Base-by-base conservation (phyloP, 1,140 invertebrate genomes). In the Eriocheir sinensis region DNA sequence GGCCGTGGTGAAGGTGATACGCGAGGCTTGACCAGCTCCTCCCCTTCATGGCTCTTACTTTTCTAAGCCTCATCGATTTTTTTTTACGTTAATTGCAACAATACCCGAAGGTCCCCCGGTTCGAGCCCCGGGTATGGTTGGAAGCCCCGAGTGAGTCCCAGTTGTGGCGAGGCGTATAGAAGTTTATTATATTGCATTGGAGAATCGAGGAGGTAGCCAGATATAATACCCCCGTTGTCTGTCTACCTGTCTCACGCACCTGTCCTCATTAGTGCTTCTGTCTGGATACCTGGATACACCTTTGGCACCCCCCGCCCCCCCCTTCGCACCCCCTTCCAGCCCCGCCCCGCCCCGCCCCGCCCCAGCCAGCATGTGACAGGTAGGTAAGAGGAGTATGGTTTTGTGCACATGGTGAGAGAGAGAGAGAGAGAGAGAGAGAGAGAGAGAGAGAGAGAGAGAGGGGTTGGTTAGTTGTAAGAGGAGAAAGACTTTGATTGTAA, bases 391-490 rank as follows among this genome's bases (percentile, higher is more conserved):
- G 6, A 72, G 60, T 72, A 72, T 1, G 60, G 27, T 72, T 72
- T 4, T n/a, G 9, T 72, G 60, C 60, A 72, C 60, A 72, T 72
- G 60, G 60, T 0, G 8, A 12, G 60, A 72, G 60, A 72, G 60
- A 72, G 60, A 72, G 60, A 72, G 60, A 72, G 60, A 72, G 60
- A 72, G 60, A 72, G 60, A 72, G 60, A 72, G 60, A 72, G 60
- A 53, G 48, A 53, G 48, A 53, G 48, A 53, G 48, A 53, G 48
- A 53, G 48, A 53, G 48, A 53, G 48, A 53, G 48, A 53, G 48
- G 21, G 48, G 21, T n/a, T n/a, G n/a, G n/a, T n/a, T n/a, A n/a
- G n/a, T n/a, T n/a, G n/a, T n/a, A n/a, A n/a, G n/a, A n/a, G n/a
- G n/a, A n/a, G n/a, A n/a, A n/a, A n/a, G n/a, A n/a, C n/a, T n/a